Evolutionary conservation across 1,140 invertebrate species (phyloP), one percentile per base, ranked within the genome.

Genomic region (Augochlora pura): DNA sequence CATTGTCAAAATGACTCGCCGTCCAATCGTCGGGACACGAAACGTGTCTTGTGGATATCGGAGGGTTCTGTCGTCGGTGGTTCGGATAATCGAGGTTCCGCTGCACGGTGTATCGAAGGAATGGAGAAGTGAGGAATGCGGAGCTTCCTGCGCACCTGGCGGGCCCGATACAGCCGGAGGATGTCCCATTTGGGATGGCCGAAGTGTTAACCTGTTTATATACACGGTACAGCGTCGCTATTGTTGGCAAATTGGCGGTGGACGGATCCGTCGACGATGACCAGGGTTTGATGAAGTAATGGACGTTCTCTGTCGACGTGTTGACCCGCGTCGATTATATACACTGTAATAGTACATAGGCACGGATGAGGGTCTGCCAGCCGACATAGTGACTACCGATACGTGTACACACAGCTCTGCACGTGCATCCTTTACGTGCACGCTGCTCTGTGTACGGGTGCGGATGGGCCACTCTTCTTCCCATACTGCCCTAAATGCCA

Each of bases 211-310:
- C 80, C 82, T 81, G 81, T 84, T 81, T 87, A 87, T 89, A 86
- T 83, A 81, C 81, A 83, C 81, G 83, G 81, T 70, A 25, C 72
- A 86, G 89, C 77, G 79, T 84, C 77, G 84, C 88, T 87, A 87
- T 88, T 90, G 90, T 91, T 90, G 88, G 90, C 90, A 91, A 90
- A 90, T 91, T 91, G 91, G 87, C 85, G 86, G 89, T 90, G 81
- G 85, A 86, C 82, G 81, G 86, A 90, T 87, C 88, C 85, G 87
- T 90, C 89, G 85, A 81, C 90, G 84, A 91, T 91, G 90, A 88
- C 85, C 88, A 71, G 80, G 84, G 89, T 91, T 91, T 91, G 90
- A 91, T 90, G 91, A 91, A 90, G 90, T 91, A 91, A 91, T 91
- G 91, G 91, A 91, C 89, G 74, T 91, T 91, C 89, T 86, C 85